These are phyloP conservation scores for Rhynchopsitta pachyrhyncha DNA, from an alignment of 2,113 vertebrate species.

Conservation along the genomic window DNA sequence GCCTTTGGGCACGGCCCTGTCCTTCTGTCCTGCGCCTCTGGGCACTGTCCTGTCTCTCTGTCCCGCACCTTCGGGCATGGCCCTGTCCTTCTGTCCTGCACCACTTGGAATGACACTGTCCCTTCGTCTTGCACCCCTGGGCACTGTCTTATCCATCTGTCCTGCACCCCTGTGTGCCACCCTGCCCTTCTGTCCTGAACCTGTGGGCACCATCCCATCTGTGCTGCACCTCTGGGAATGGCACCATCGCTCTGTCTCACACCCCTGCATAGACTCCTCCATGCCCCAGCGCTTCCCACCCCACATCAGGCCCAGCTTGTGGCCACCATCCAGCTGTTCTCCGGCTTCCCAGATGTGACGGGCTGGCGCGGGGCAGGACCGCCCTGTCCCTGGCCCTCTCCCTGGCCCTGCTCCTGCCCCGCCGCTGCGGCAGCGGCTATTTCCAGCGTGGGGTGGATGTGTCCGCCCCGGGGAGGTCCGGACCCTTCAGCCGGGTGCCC, in stretches of 20 bases:
- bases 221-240: neutral
- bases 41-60: neutral
- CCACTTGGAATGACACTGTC: no score
- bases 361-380: neutral
- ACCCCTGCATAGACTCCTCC: neutral
- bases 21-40: no score
- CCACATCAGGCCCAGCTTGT: neutral
- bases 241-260: neutral
- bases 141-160: accelerated
- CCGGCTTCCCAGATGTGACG: neutral
- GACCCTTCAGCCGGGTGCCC: neutral
- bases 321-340: neutral
- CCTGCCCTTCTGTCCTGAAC: neutral
- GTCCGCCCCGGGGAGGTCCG: neutral
- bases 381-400: neutral
- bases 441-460: slow-evolving; percentile 29
- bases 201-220: neutral
- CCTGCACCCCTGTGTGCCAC: neutral
- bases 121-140: neutral
- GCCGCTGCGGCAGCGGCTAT: neutral
- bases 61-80: neutral
- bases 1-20: accelerated
- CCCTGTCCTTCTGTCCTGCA: neutral
- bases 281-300: neutral
- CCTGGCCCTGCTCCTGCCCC: neutral